A percentile compares a stretch with the other conserved stretches of the same genome.
These are phyloP conservation scores for Pegoplata infirma DNA, from an alignment of 2,888 invertebrate genomes.

Conservation along the genomic window DNA sequence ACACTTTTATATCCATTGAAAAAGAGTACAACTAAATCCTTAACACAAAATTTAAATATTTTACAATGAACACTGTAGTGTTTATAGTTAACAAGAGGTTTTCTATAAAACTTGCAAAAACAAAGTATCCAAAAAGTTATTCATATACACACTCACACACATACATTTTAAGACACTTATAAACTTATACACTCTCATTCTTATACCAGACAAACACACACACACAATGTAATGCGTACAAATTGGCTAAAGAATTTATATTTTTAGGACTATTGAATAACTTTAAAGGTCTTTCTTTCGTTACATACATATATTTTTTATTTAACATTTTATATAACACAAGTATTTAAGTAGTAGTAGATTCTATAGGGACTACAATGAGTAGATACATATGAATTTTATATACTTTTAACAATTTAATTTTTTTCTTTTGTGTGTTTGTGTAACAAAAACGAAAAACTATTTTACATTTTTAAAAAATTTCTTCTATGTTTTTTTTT, in stretches of 20 bases:
- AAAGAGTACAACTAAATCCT: conserved; percentile 24
- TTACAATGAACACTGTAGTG: conserved; percentile 36
- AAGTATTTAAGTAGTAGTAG: conserved; percentile 30
- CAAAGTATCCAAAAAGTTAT: background rate
- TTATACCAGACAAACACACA: too few species aligned
- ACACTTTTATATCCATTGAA: background rate
- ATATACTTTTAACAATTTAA: background rate
- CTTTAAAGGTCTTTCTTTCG: conserved; percentile 31
- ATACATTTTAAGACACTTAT: too few species aligned
- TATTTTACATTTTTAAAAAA: background rate
- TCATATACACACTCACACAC: background rate
- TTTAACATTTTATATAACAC: conserved; percentile 18
- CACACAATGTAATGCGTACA: conserved; percentile 10
- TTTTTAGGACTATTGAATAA: conserved; percentile 39
- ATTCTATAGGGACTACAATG: conserved; percentile 13
- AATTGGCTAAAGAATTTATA: conserved; percentile 47
- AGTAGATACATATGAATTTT: background rate
- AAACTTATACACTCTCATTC: too few species aligned
- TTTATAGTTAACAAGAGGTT: conserved; percentile 36
- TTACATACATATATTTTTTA: too few species aligned
- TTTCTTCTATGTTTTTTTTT: background rate
- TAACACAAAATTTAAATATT: conserved; percentile 42
- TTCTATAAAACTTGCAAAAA: conserved; percentile 18
- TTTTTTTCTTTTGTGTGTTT: background rate
- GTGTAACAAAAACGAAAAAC: background rate